Conservation (phyloP, 2,113 vertebrate species). For the Phodopus roborovskii region DNA sequence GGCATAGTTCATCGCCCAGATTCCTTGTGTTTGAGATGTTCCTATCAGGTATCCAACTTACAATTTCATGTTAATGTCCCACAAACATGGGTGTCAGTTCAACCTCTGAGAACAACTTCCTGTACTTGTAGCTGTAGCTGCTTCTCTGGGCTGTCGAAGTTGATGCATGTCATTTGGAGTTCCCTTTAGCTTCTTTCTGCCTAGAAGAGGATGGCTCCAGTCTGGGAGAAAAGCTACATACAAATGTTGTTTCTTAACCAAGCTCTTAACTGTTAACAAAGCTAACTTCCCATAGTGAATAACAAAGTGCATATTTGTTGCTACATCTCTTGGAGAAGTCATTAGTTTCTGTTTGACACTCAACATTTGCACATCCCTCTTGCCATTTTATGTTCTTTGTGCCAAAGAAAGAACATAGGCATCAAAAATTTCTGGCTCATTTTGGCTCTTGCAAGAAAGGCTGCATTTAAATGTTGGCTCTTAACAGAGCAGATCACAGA, state of each 20-base stretch:
- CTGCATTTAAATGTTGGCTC: not conserved
- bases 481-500: not conserved
- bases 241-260: not conserved
- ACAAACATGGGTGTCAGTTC: not conserved
- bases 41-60: not conserved
- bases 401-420: not conserved
- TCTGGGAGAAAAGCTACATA: not conserved
- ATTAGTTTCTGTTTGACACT: not conserved
- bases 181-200: not conserved
- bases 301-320: not conserved
- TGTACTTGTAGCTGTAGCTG: not conserved
- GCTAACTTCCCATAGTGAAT: not conserved
- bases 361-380: not conserved
- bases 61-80: constrained; percentile 9
- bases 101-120: not conserved
- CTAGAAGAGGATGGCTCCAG: not conserved
- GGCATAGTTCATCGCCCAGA: constrained; percentile 43
- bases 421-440: not conserved
- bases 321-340: not conserved
- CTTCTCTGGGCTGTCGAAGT: not conserved
- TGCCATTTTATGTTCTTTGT: not conserved
- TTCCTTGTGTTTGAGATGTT: constrained; percentile 24
- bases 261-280: constrained; percentile 17
- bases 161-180: not conserved
- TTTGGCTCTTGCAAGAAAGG: not conserved